Evolutionary conservation across 2,888 invertebrate species (phyloP).

Genomic region (Pseudococcus viburni): DNA sequence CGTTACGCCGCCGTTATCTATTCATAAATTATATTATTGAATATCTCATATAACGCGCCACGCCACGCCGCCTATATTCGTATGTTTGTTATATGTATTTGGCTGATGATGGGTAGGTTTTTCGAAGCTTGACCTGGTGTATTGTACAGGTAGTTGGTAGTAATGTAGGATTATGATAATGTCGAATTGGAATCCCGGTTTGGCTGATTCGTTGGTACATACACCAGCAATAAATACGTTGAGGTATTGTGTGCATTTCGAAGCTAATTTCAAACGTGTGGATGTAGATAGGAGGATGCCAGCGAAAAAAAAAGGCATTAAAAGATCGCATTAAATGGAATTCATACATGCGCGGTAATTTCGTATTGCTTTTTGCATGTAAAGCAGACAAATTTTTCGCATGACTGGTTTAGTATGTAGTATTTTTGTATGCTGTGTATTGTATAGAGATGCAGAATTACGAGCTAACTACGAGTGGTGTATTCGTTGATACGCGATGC

Average conservation of each 20-base stretch:
- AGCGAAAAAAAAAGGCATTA: background rate
- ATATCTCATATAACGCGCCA: background rate
- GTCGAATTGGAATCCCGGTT: slow-evolving; percentile 10
- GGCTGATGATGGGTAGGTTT: background rate
- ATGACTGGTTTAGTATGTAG: slow-evolving; percentile 16
- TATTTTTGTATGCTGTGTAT: background rate
- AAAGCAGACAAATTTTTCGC: slow-evolving; percentile 46
- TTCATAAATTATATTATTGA: slow-evolving; percentile 50
- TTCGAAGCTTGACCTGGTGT: slow-evolving; percentile 17
- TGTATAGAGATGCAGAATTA: background rate
- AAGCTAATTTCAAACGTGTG: slow-evolving; percentile 14
- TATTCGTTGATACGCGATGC: no score
- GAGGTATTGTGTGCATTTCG: background rate
- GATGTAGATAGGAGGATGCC: background rate
- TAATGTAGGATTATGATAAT: slow-evolving; percentile 51
- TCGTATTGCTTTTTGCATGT: slow-evolving; percentile 26
- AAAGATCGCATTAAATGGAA: slow-evolving; percentile 1
- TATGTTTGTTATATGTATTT: background rate
- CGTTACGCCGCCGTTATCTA: slow-evolving; percentile 16
- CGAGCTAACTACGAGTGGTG: no score
- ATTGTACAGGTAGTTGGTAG: slow-evolving; percentile 39
- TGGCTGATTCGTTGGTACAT: background rate
- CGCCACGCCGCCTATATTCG: background rate
- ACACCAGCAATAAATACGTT: background rate
- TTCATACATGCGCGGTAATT: slow-evolving; percentile 23